phyloP scores from a whole-genome alignment of 2,888 invertebrate genomes.

The Agapostemon virescens region DNA sequence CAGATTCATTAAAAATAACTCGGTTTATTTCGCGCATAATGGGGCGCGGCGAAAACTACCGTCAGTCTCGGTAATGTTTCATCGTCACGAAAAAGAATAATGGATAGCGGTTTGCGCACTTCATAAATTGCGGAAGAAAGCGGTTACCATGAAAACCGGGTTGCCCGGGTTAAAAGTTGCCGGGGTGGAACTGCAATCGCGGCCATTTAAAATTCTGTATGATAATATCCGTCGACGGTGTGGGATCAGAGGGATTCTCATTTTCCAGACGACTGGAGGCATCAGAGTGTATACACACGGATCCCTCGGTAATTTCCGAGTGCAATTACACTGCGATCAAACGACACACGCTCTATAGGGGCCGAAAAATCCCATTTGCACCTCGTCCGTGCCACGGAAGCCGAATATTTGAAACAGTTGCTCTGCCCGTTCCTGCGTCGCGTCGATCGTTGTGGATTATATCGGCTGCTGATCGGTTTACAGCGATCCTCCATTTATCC shows the following conservation, averaged over 20 bases:
- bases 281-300: conserved; percentile 6
- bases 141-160: background rate
- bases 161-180: conserved; percentile 3
- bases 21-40: background rate
- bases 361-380: conserved; percentile 50
- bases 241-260: conserved; percentile 33
- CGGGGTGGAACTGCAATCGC: conserved; percentile 15
- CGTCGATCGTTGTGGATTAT: conserved; percentile 44
- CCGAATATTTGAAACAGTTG: conserved; percentile 48
- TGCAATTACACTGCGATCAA: conserved; percentile 62
- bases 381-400: conserved; percentile 24
- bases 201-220: conserved; percentile 44
- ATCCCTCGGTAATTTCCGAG: conserved; percentile 51
- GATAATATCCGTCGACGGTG: conserved; percentile 29
- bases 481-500: conserved; percentile 56
- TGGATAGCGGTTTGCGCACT: background rate
- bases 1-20: background rate
- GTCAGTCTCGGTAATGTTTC: conserved; percentile 1
- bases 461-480: conserved; percentile 55
- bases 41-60: background rate
- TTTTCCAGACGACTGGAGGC: conserved; percentile 49
- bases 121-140: conserved; percentile 7
- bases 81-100: conserved; percentile 1
- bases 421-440: conserved; percentile 11
- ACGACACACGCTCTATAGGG: conserved; percentile 32